These are phyloP conservation scores for Zophobas morio DNA, from an alignment of 1,140 invertebrate genomes.

Conservation along the genomic window DNA sequence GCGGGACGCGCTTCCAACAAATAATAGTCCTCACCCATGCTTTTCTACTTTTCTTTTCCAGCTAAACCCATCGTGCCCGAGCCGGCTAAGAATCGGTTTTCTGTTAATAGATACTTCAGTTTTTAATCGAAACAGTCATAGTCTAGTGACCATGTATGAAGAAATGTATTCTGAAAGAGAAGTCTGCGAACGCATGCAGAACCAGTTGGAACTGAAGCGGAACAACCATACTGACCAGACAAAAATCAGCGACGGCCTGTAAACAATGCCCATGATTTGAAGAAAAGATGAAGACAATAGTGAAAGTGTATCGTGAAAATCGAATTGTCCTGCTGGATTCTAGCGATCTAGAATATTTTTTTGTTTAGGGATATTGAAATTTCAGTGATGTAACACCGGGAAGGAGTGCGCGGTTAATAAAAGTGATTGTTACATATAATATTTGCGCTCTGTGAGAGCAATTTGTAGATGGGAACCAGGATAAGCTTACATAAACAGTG, in stretches of 20 bases:
- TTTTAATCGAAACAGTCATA: constrained; percentile 32
- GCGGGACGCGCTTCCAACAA: constrained; percentile 16
- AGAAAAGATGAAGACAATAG: constrained; percentile 19
- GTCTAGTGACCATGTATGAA: constrained; percentile 46
- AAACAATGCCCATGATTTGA: constrained; percentile 30
- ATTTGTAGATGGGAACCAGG: constrained; percentile 35
- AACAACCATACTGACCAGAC: constrained; percentile 42
- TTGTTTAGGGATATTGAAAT: neutral
- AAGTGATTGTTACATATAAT: constrained; percentile 15
- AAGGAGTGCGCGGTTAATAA: neutral
- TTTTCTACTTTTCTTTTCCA: neutral
- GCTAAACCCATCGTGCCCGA: too few relatives aligned
- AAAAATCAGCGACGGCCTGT: constrained; percentile 22
- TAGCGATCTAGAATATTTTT: neutral
- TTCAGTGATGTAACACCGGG: neutral
- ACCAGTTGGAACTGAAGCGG: constrained; percentile 36
- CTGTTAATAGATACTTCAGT: neutral
- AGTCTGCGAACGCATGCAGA: constrained; percentile 39
- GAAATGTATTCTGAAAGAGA: constrained; percentile 28
- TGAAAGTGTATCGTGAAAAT: constrained; percentile 10
- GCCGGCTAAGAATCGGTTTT: neutral
- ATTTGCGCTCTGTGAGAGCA: constrained; percentile 11
- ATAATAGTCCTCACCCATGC: neutral
- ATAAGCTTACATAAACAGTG: constrained; percentile 38
- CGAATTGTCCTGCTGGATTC: neutral